Percentiles rank a stretch among this genome's conserved stretches.
These are phyloP conservation scores for Chaetops frenatus DNA, from an alignment of 2,113 vertebrate genomes.

Conservation along the genomic window DNA sequence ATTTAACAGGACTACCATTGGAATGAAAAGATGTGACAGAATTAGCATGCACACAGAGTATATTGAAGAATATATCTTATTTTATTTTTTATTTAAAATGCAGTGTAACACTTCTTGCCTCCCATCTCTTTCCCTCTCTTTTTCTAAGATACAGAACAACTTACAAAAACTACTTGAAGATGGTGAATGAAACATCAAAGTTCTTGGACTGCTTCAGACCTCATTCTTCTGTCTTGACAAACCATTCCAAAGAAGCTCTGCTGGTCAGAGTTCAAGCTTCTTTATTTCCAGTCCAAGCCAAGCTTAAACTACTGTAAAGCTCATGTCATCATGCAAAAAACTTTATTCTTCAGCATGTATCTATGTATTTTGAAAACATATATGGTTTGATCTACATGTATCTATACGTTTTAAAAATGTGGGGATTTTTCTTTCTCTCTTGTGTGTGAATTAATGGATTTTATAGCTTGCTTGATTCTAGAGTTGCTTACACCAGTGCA, in stretches of 20 bases:
- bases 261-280: conserved; percentile 62
- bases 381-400: background rate
- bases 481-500: background rate
- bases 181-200: conserved; percentile 48
- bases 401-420: background rate
- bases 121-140: background rate
- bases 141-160: conserved; percentile 88
- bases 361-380: background rate
- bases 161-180: conserved; percentile 86
- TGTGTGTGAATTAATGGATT: conserved; percentile 1
- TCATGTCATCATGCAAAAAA: conserved; percentile 15
- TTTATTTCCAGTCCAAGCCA: background rate
- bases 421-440: conserved; percentile 19
- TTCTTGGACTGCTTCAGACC: conserved; percentile 26
- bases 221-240: conserved; percentile 20
- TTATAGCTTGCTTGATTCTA: background rate
- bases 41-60: background rate
- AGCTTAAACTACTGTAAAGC: background rate
- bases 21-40: background rate
- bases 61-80: background rate
- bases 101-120: background rate
- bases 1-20: background rate
- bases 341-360: conserved; percentile 35
- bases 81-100: background rate
- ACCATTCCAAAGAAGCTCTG: conserved; percentile 56